phyloP scores from a whole-genome alignment of 2,797 vertebrate species.

The Hyperoplus lanceolatus region DNA sequence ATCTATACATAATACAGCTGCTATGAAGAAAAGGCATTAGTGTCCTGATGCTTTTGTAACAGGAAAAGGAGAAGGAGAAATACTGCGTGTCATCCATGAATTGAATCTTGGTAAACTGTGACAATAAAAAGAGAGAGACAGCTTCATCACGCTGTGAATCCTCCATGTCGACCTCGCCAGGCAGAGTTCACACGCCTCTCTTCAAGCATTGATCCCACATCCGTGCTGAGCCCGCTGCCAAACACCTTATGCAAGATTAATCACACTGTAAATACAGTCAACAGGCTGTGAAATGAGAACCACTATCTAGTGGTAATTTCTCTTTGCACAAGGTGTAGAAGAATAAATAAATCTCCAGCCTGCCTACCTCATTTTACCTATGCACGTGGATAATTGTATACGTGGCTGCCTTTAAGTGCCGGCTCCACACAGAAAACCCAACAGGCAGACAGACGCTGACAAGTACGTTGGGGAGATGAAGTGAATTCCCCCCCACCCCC shows the following conservation, averaged over 20 bases:
- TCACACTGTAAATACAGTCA: constrained; percentile 71
- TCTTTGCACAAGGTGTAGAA: constrained; percentile 49
- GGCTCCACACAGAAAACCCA: neutral
- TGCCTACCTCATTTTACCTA: constrained; percentile 7
- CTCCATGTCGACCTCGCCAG: constrained; percentile 41
- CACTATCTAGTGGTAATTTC: constrained; percentile 53
- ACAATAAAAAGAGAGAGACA: constrained; percentile 8
- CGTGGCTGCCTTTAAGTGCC: neutral
- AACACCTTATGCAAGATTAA: constrained; percentile 76
- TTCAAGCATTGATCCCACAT: constrained; percentile 45
- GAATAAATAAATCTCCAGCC: constrained; percentile 61
- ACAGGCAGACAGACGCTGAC: neutral
- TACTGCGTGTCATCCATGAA: constrained; percentile 29
- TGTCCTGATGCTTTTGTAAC: constrained; percentile 12
- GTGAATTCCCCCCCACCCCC: constrained; percentile 15
- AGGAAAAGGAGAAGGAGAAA: constrained; percentile 15
- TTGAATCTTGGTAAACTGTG: constrained; percentile 41
- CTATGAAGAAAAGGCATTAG: constrained; percentile 27
- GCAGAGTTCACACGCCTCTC: constrained; percentile 51
- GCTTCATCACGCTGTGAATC: constrained; percentile 47
- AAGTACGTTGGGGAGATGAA: constrained; percentile 16
- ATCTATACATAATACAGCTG: neutral
- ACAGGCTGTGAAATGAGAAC: constrained; percentile 75
- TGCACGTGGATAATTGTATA: neutral
- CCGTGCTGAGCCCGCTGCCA: constrained; percentile 18